Percentiles rank a stretch among this genome's conserved stretches.
phyloP scores from a whole-genome alignment of 37 sponge, comb jelly and placozoan genomes.

The Lycopodina hypogea region DNA sequence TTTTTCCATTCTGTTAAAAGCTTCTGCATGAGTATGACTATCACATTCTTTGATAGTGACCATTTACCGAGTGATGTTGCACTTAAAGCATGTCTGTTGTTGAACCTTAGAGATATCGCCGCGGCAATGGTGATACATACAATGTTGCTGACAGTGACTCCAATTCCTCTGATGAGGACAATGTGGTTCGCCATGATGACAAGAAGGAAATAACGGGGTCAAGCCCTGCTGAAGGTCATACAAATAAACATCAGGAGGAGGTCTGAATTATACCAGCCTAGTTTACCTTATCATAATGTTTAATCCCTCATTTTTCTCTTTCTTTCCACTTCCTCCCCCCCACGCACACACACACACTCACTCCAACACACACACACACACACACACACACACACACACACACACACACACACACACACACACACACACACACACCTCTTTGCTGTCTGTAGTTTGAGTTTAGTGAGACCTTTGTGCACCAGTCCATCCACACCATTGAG shows the following conservation, averaged over 20 bases:
- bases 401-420: too few relatives aligned
- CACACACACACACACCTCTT: background rate
- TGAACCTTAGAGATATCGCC: too few relatives aligned
- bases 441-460: slow-evolving; percentile 51
- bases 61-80: too few relatives aligned
- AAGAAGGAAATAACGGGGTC: background rate
- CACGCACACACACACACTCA: background rate
- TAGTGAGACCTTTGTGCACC: slow-evolving; percentile 85
- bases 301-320: background rate
- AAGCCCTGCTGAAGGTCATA: slow-evolving; percentile 1
- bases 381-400: background rate
- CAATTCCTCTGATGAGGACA: slow-evolving; percentile 1
- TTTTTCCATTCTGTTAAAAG: too few relatives aligned
- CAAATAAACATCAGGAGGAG: slow-evolving; percentile 9
- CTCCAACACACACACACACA: background rate
- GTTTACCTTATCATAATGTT: too few relatives aligned
- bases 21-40: too few relatives aligned
- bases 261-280: background rate
- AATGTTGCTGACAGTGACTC: slow-evolving; percentile 1
- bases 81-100: too few relatives aligned
- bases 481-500: slow-evolving; percentile 99
- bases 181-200: slow-evolving; percentile 39
- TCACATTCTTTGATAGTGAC: too few relatives aligned
- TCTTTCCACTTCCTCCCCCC: background rate
- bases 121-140: background rate